These are phyloP conservation scores for Nipponia nippon DNA, from an alignment of 2,113 vertebrate species.

Conservation along the genomic window DNA sequence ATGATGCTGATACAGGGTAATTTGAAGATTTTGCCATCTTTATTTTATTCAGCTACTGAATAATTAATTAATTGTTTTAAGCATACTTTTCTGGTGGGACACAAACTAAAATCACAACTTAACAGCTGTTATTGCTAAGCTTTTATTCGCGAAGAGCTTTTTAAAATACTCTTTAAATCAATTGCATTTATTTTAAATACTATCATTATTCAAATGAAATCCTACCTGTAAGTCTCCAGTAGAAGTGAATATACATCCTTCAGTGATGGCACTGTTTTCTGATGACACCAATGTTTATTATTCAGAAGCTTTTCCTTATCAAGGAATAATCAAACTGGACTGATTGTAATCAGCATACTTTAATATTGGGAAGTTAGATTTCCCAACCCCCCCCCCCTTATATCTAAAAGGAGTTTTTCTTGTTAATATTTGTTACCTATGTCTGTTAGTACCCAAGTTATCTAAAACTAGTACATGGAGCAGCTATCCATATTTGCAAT, in stretches of 20 bases:
- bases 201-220: background rate
- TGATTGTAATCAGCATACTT: constrained; percentile 20
- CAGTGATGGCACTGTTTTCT: background rate
- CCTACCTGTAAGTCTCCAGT: background rate
- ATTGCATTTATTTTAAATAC: background rate
- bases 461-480: background rate
- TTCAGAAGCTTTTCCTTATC: background rate
- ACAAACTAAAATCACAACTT: background rate
- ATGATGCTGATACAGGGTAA: background rate
- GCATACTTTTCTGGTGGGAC: background rate
- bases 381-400: background rate
- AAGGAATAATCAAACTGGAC: background rate
- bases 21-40: background rate
- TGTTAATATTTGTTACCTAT: background rate
- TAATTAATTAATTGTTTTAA: background rate
- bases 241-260: background rate
- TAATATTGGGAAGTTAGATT: background rate
- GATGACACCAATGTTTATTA: background rate
- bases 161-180: background rate
- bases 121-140: background rate
- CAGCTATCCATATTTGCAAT: background rate
- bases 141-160: background rate
- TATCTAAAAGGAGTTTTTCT: background rate
- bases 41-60: background rate
- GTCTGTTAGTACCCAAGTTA: background rate